A percentile compares a stretch with the other conserved stretches of the same genome.
Conservation (phyloP, 2,797 vertebrate species). For the Phataginus tricuspis region DNA sequence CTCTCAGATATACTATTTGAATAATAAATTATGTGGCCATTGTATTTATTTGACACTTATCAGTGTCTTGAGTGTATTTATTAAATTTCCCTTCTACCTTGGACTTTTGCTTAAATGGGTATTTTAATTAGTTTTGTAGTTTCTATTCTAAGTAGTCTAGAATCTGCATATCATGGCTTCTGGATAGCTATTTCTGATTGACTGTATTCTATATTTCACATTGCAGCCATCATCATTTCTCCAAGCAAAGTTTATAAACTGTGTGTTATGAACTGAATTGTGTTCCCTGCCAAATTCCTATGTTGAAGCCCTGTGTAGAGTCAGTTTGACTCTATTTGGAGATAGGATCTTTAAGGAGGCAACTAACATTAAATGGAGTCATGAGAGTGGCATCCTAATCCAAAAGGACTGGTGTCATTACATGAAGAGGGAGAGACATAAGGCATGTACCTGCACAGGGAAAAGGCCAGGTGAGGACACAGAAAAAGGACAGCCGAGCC, state of each 20-base stretch:
- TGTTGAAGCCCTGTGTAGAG: neutral
- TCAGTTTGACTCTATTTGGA: constrained; percentile 27
- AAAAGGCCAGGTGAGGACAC: neutral
- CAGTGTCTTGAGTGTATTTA: neutral
- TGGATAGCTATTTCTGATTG: constrained; percentile 11
- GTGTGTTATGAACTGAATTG: neutral
- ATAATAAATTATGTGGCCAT: neutral
- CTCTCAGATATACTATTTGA: neutral
- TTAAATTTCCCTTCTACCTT: constrained; percentile 39
- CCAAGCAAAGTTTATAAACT: neutral
- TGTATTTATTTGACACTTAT: constrained; percentile 38
- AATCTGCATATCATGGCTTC: neutral
- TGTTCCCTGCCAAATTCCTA: neutral
- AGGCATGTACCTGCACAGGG: neutral
- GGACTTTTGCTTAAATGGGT: neutral
- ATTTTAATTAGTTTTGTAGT: constrained; percentile 37
- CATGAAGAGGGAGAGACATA: neutral
- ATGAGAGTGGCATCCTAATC: neutral
- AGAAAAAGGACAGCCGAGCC: neutral
- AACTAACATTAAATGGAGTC: constrained; percentile 35
- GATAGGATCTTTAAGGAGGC: neutral
- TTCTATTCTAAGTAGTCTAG: neutral
- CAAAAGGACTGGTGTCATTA: neutral
- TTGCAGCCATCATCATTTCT: constrained; percentile 22
- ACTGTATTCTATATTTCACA: constrained; percentile 16